Evolutionary conservation across 2,797 vertebrate genomes (phyloP).

Genomic region (Apogon talboti): DNA sequence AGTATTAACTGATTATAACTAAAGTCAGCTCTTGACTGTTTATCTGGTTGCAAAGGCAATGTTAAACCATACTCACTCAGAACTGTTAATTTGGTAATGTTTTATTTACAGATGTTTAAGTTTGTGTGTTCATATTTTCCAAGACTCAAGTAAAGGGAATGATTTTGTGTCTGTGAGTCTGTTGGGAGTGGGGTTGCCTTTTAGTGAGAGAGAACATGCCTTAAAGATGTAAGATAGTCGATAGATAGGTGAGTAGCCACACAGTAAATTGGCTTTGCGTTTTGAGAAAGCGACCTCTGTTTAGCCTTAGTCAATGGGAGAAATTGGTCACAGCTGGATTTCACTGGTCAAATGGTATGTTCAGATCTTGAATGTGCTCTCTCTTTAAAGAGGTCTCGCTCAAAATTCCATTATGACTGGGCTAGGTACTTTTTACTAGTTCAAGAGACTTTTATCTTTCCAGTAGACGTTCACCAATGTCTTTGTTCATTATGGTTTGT

Average conservation of each 20-base stretch:
- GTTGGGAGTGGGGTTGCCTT: slow-evolving; percentile 57
- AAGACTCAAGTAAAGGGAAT: slow-evolving; percentile 61
- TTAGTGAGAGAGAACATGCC: slow-evolving; percentile 49
- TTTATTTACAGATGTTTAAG: slow-evolving; percentile 57
- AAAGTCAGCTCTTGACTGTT: background rate
- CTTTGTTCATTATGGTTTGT: slow-evolving; percentile 14
- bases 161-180: slow-evolving; percentile 60
- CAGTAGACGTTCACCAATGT: slow-evolving; percentile 8
- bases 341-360: slow-evolving; percentile 55
- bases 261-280: slow-evolving; percentile 67
- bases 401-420: slow-evolving; percentile 44
- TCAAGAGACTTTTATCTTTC: slow-evolving; percentile 22
- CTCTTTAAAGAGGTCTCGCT: slow-evolving; percentile 46
- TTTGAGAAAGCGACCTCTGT: slow-evolving; percentile 64
- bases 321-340: slow-evolving; percentile 73
- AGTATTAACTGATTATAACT: slow-evolving; percentile 12
- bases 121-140: slow-evolving; percentile 58
- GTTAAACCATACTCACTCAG: slow-evolving; percentile 45
- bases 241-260: slow-evolving; percentile 67
- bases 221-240: slow-evolving; percentile 62
- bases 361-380: slow-evolving; percentile 47
- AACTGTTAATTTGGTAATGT: slow-evolving; percentile 50
- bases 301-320: slow-evolving; percentile 65
- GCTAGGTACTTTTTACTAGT: background rate
- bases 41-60: slow-evolving; percentile 27